phyloP scores from a whole-genome alignment of 2,113 vertebrate genomes.

The Lagopus leucura region DNA sequence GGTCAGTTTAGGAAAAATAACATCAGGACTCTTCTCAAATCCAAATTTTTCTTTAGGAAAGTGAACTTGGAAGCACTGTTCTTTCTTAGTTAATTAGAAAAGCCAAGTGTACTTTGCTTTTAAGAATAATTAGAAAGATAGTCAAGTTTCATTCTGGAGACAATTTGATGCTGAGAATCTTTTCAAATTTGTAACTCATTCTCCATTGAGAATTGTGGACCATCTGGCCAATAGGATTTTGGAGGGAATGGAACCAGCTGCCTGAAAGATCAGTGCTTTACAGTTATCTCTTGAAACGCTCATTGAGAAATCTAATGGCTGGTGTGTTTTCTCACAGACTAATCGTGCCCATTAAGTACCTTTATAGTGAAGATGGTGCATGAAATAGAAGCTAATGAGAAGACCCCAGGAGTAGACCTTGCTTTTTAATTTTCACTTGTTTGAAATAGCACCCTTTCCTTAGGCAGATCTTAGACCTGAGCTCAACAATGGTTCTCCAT shows the following conservation, averaged over 20 bases:
- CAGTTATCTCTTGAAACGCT: slow-evolving; percentile 28
- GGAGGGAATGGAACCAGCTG: slow-evolving; percentile 20
- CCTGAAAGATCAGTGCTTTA: slow-evolving; percentile 26
- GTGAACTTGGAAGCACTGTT: not conserved
- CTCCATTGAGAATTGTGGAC: slow-evolving; percentile 32
- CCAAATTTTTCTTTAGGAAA: not conserved
- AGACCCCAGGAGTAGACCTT: not conserved
- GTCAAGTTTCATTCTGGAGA: slow-evolving; percentile 43
- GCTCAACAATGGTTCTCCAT: rapidly evolving
- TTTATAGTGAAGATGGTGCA: slow-evolving; percentile 5
- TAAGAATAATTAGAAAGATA: slow-evolving; percentile 17
- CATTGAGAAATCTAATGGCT: slow-evolving; percentile 30
- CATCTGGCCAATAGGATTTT: slow-evolving; percentile 60
- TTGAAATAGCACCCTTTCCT: not conserved
- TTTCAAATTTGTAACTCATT: slow-evolving; percentile 28
- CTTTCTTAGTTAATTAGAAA: slow-evolving; percentile 21
- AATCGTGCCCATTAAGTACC: slow-evolving; percentile 17
- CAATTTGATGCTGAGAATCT: slow-evolving; percentile 9
- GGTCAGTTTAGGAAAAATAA: not conserved
- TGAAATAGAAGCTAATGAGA: not conserved
- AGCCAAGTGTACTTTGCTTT: not conserved
- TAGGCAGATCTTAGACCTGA: not conserved
- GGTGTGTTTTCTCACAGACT: slow-evolving; percentile 12
- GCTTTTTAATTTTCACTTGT: not conserved
- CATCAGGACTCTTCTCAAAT: not conserved